Conservation (phyloP, 2,113 vertebrate species). For the Anguilla rostrata region DNA sequence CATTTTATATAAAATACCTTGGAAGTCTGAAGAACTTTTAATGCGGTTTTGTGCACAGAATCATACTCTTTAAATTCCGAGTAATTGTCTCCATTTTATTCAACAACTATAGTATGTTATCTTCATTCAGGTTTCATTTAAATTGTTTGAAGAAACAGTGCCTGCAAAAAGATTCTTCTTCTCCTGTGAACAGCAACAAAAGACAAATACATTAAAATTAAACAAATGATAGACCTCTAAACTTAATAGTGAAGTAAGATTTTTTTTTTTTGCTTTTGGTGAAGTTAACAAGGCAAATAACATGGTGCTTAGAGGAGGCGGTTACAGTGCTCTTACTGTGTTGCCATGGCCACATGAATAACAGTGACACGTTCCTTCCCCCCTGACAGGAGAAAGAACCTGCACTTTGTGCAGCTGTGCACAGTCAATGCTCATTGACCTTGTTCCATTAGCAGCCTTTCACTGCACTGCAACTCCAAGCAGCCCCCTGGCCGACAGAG, state of each 20-base stretch:
- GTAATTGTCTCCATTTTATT: too few species aligned
- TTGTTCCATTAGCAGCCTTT: neutral
- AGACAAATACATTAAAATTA: too few species aligned
- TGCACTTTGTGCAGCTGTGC: neutral
- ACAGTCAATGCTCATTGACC: neutral
- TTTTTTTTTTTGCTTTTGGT: neutral
- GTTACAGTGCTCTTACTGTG: neutral
- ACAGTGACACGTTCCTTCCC: neutral
- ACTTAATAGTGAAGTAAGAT: neutral
- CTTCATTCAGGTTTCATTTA: neutral
- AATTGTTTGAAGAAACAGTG: neutral
- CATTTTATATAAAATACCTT: too few species aligned
- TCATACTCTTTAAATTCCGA: too few species aligned
- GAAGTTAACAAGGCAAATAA: neutral
- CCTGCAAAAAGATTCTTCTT: neutral
- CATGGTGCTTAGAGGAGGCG: neutral
- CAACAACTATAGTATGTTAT: too few species aligned
- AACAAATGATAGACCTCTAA: too few species aligned
- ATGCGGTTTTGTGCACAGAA: too few species aligned
- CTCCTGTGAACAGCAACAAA: neutral
- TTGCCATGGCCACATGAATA: neutral
- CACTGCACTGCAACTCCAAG: neutral
- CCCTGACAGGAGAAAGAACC: neutral
- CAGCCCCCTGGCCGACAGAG: neutral
- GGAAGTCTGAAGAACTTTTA: too few species aligned